Evolutionary conservation across 2,888 invertebrate genomes (phyloP), one percentile per base, ranked within the genome.

Genomic region (Tenthredo mesomela): DNA sequence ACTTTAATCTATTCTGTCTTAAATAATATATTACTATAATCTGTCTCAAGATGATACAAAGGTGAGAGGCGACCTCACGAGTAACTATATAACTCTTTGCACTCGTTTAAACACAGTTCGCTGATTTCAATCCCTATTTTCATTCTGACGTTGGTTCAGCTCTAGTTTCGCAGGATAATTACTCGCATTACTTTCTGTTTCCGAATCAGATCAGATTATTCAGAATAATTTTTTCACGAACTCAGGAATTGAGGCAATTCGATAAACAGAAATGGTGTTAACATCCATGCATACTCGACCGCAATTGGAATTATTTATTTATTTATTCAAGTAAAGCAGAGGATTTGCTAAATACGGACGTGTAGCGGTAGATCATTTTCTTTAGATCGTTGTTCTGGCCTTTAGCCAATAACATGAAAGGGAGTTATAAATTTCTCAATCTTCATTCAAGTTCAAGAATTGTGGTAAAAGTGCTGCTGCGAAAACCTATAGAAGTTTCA

Each of bases 361-460:
- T 83, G n/a, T 83, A n/a, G 25, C 58, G 12, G 80, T 61, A 70
- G 71, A 84, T 84, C 82, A 85, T 88, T 88, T 86, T 88, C 87
- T 86, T 82, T 25, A 82, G 77, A 84, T 85, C 37, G 29, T 78
- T 85, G 50, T 82, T 40, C 80, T 88, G 89, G 89, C 88, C 85
- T 37, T 33, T 21, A 3, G 87, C 88, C 88, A 89, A 87, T 85
- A 85, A 87, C 84, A 85, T 84, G 85, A 85, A 86, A 88, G 88
- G 87, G 88, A 89, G 86, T 87, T 85, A 87, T 88, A 88, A 89
- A 89, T 88, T 86, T 84, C 84, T 84, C 82, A 86, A 87, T 88
- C 84, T 82, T 84, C 82, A 84, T 84, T 85, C 61, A 78, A 86
- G 84, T 86, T 84, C 84, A 78, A 10, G 65, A 82, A 70, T 58